Percentiles rank a stretch among this genome's conserved stretches.
phyloP scores from a whole-genome alignment of 2,113 vertebrate genomes.

The Salminus brasiliensis region DNA sequence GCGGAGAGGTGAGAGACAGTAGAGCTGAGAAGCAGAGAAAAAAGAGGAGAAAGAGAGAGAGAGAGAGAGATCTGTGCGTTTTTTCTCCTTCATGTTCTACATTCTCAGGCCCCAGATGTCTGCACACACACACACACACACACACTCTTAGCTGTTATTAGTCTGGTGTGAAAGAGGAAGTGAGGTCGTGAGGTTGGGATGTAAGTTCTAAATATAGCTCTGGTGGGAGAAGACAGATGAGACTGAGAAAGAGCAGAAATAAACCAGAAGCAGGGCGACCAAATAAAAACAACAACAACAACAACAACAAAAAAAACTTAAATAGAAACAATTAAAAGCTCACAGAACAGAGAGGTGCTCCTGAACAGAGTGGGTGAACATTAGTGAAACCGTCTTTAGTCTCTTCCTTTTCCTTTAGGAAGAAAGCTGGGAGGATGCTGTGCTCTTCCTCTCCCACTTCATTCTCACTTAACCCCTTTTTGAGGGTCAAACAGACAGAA shows the following conservation, averaged over 20 bases:
- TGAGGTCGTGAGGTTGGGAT: constrained; percentile 63
- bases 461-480: background rate
- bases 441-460: background rate
- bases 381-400: constrained; percentile 4
- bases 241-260: constrained; percentile 15
- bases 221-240: constrained; percentile 44
- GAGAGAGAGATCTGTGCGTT: background rate
- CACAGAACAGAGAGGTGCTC: background rate
- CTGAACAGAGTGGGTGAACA: constrained; percentile 4
- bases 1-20: background rate
- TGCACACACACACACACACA: constrained; percentile 1
- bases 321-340: too few species aligned
- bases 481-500: background rate
- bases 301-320: constrained; percentile 3
- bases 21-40: background rate
- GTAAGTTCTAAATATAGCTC: constrained; percentile 69
- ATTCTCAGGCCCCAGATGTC: constrained; percentile 55
- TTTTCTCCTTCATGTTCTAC: constrained; percentile 31
- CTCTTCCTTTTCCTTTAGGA: constrained; percentile 7
- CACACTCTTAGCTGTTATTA: constrained; percentile 52
- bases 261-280: constrained; percentile 37
- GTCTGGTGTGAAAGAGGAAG: constrained; percentile 69
- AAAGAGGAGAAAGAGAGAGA: background rate
- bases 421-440: background rate
- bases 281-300: background rate